A percentile compares a stretch with the other conserved stretches of the same genome.
phyloP scores from a whole-genome alignment of 2,797 vertebrate species.

The Danionella dracula region DNA sequence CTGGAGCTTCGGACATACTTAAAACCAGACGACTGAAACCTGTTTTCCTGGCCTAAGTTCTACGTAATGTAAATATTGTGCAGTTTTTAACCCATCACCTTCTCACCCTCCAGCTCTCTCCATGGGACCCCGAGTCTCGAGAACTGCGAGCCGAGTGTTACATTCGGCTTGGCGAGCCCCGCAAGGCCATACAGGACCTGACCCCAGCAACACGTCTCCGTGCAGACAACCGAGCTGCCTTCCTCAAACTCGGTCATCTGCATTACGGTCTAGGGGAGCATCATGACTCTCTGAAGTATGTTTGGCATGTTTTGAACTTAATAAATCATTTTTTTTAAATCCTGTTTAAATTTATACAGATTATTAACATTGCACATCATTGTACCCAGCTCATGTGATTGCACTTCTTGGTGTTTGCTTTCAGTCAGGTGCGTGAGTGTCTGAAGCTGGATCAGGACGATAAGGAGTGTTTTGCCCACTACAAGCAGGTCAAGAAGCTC shows the following conservation, averaged over 20 bases:
- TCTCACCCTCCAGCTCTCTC: slow-evolving; percentile 67
- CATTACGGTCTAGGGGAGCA: slow-evolving; percentile 77
- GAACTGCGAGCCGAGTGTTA: slow-evolving; percentile 78
- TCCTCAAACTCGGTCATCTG: slow-evolving; percentile 74
- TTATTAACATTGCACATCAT: too few relatives aligned
- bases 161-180: slow-evolving; percentile 70
- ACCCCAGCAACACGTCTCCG: slow-evolving; percentile 71
- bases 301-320: not conserved
- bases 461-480: slow-evolving; percentile 77
- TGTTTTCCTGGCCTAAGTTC: too few relatives aligned
- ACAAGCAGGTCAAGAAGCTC: slow-evolving; percentile 82
- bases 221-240: slow-evolving; percentile 78
- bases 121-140: slow-evolving; percentile 75
- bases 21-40: too few relatives aligned
- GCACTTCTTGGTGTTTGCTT: not conserved
- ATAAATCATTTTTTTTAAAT: too few relatives aligned
- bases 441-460: slow-evolving; percentile 82
- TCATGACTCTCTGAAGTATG: slow-evolving; percentile 73
- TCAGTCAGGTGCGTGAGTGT: slow-evolving; percentile 77
- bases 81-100: too few relatives aligned
- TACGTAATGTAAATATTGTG: too few relatives aligned
- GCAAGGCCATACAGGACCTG: slow-evolving; percentile 78
- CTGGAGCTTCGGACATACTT: too few relatives aligned
- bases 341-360: too few relatives aligned
- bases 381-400: not conserved